phyloP scores from a whole-genome alignment of 2,113 vertebrate genomes.

The Pteruthius melanotis region DNA sequence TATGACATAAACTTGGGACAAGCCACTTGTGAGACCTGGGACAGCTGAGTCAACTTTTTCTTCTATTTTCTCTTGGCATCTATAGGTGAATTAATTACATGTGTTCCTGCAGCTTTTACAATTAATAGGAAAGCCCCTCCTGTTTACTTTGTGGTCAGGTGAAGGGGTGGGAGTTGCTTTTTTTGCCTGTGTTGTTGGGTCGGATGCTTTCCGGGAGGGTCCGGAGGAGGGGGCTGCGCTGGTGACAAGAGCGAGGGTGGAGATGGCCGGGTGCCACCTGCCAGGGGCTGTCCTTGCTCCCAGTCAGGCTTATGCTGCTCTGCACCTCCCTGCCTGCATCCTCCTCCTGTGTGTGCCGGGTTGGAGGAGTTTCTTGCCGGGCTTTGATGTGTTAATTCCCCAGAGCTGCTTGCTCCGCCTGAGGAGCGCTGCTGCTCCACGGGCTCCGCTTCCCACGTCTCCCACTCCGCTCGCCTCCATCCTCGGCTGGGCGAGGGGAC shows the following conservation, averaged over 20 bases:
- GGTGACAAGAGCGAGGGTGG: background rate
- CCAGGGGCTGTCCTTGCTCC: background rate
- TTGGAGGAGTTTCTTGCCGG: background rate
- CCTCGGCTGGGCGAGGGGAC: background rate
- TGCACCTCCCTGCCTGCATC: background rate
- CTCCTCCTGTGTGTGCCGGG: background rate
- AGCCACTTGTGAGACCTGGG: background rate
- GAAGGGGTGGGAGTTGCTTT: background rate
- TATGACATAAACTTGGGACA: background rate
- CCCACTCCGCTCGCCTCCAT: background rate
- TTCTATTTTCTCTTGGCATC: background rate
- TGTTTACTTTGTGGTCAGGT: background rate
- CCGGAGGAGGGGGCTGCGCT: background rate
- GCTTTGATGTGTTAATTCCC: constrained; percentile 66
- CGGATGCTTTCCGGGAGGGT: background rate
- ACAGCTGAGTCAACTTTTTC: background rate
- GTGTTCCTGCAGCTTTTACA: background rate
- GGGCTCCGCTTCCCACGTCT: background rate
- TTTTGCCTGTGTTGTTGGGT: background rate
- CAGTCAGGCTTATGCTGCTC: background rate
- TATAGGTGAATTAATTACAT: background rate
- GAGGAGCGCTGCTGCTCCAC: background rate
- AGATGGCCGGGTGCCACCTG: background rate
- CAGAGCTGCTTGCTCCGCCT: constrained; percentile 10
- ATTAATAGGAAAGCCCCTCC: background rate